Evolutionary conservation across 2,888 invertebrate genomes (phyloP), one percentile per base, ranked within the genome.

Genomic region (Lasioglossum lativentre): DNA sequence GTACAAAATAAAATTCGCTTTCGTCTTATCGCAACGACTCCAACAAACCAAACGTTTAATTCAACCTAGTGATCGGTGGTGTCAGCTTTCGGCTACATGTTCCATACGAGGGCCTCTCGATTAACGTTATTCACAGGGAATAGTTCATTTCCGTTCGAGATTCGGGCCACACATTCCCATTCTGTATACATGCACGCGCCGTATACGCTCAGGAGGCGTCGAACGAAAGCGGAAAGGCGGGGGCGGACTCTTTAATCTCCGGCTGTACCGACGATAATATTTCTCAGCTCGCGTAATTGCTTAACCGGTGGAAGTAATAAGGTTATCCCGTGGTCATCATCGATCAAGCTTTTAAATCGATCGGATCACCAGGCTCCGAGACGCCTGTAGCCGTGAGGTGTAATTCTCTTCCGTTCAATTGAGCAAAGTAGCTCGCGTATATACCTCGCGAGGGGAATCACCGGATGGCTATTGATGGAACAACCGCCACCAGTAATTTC

Each of bases 221-320:
- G 74, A 14, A 30, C 40, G 30, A 74, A 30, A 63, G 1, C 72
- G 38, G 45, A 72, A 30, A 79, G 77, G 75, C 47, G 56, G 63
- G 59, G 42, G 63, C 56, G 30, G 74, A 68, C 78, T 81, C 78
- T 85, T 81, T 85, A 86, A 86, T 86, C 90, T 87, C 83, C 75
- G 76, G 70, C 81, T 75, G 80, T 78, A 84, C 73, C 83, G 59
- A 66, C 83, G 87, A 87, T 87, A 86, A 89, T 90, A 83, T 87
- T 91, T 85, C 90, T 89, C 85, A 88, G 86, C 83, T 89, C 81
- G 40, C 72, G 82, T 90, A 89, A 91, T 91, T 91, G 91, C 84
- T 88, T 83, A 86, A 90, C 81, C 86, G 82, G 82, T 82, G 84
- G 85, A 79, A 80, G 85, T 89, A 91, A 90, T 86, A 86, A 85